Evolutionary conservation across 1,140 invertebrate genomes (phyloP), one percentile per base, ranked within the genome.

Genomic region (Zaprionus lachaisei): DNA sequence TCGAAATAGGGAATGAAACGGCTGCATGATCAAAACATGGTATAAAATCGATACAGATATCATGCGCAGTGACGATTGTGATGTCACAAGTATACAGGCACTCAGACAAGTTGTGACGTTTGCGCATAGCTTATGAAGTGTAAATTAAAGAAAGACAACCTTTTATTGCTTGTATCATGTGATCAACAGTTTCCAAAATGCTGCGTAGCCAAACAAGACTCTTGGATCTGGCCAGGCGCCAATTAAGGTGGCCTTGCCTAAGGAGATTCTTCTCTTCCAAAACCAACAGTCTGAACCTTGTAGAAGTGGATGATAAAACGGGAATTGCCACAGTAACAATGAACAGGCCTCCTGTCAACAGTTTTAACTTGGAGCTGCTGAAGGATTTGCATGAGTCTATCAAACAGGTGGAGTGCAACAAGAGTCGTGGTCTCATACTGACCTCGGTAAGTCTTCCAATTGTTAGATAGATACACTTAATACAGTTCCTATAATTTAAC

Each of bases 331-430:
- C 94, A 4, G 90, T 98, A 24, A 95, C 95, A 4, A 94, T 98
- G 94, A 95, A 96, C 72, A 93, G 95, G 81, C 91, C 95, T 55
- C 97, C 97, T 34, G 97, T 98, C 0, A 98, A 98, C 93, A 95
- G 96, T 77, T 93, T 98, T 11, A 98, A 97, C 83, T 93, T 96
- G 14, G 96, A 97, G 62, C 92, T 97, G 20, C 85, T 97, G 22
- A 93, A 94, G 72, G 95, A 95, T 56, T 90, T 98, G 0, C 94
- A 94, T 47, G 94, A 94, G 71, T 93, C 95, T 1, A 92, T 98
- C 2, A 94, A 95, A 82, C 94, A 96, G 80, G 93, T 96, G 2
- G 94, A 96, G 70, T 94, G 95, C 62, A 96, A 96, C 71, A 95
- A 95, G 77, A 94, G 94, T 55, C 95, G 94, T 89, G 97, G 96